phyloP scores from a whole-genome alignment of 2,888 invertebrate species.

The Diadegma fenestrale region DNA sequence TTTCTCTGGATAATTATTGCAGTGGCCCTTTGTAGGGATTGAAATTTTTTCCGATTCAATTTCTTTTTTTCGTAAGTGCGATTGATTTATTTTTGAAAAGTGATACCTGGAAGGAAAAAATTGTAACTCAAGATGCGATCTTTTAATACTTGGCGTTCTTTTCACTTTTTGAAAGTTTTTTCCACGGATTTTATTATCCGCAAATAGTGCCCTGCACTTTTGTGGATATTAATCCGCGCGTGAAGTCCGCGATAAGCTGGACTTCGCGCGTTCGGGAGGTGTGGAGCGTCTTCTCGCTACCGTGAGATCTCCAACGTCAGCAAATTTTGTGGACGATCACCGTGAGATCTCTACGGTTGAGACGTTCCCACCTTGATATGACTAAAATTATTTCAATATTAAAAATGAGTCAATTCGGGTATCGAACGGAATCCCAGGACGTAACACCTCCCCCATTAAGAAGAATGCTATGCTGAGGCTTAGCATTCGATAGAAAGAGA shows the following conservation, averaged over 20 bases:
- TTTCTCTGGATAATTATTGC: too few relatives aligned
- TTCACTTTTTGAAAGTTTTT: too few relatives aligned
- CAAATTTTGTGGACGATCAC: neutral
- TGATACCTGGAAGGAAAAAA: too few relatives aligned
- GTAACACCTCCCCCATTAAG: neutral
- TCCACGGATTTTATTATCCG: too few relatives aligned
- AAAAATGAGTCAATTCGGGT: neutral
- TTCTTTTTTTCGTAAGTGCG: too few relatives aligned
- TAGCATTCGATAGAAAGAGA: neutral
- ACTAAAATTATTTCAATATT: neutral
- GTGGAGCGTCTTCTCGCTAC: neutral
- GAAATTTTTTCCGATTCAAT: too few relatives aligned
- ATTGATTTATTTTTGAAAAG: too few relatives aligned
- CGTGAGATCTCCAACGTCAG: neutral
- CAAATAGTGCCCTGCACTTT: too few relatives aligned
- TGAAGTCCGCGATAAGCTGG: slow-evolving; percentile 1
- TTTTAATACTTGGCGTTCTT: too few relatives aligned
- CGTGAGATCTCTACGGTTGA: neutral
- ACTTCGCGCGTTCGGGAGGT: neutral
- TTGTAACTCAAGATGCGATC: too few relatives aligned
- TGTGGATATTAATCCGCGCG: neutral
- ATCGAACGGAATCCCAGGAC: too few relatives aligned
- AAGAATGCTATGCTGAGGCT: neutral
- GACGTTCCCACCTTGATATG: neutral
- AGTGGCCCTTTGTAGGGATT: too few relatives aligned